A percentile compares a stretch with the other conserved stretches of the same genome.
phyloP scores from a whole-genome alignment of 1,140 invertebrate genomes.

The Nomia melanderi region DNA sequence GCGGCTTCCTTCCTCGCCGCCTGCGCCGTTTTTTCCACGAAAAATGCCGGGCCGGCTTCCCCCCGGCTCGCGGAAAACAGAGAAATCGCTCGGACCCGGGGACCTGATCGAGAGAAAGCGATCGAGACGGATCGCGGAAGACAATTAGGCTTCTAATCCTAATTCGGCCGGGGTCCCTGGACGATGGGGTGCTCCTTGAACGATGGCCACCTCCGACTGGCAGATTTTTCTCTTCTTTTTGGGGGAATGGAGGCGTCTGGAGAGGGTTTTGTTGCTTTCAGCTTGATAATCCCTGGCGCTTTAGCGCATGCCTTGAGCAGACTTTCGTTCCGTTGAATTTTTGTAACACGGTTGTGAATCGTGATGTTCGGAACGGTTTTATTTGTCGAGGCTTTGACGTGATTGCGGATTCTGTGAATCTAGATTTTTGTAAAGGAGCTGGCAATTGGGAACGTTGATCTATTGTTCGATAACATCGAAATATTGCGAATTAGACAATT shows the following conservation, averaged over 20 bases:
- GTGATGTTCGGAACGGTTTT: no score
- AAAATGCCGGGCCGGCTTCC: constrained; percentile 10
- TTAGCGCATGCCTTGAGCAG: no score
- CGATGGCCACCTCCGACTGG: not conserved
- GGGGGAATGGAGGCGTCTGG: not conserved
- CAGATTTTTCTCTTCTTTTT: not conserved
- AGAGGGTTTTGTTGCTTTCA: no score
- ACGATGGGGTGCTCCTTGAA: not conserved
- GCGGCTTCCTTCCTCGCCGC: not conserved
- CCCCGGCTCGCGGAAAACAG: not conserved
- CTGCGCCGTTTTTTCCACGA: constrained; percentile 14
- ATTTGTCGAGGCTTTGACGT: no score
- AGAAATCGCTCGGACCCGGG: constrained; percentile 9
- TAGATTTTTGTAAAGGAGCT: no score
- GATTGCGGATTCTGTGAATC: no score
- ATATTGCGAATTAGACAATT: no score
- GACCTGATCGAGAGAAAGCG: constrained; percentile 33
- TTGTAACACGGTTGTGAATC: no score
- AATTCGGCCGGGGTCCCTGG: constrained; percentile 1
- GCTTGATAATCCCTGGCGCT: no score
- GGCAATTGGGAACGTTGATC: no score
- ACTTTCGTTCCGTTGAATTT: no score
- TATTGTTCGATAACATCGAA: no score
- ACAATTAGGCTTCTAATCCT: constrained; percentile 31
- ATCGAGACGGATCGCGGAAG: not conserved